phyloP scores from a whole-genome alignment of 2,888 invertebrate species.

The Temnothorax ravouxi region DNA sequence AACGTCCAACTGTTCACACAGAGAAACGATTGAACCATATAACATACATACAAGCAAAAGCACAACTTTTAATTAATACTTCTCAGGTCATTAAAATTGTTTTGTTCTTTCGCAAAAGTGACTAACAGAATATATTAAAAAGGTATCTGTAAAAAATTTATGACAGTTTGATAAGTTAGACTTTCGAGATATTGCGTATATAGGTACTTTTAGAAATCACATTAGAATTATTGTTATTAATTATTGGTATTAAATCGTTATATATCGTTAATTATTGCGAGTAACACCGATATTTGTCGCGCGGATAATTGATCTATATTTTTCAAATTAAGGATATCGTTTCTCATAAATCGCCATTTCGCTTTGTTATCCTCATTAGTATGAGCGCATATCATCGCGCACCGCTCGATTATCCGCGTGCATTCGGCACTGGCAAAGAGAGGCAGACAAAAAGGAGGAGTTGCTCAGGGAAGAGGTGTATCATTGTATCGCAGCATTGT shows the following conservation, averaged over 20 bases:
- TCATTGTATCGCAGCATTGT: constrained; percentile 82
- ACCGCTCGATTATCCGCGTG: constrained; percentile 52
- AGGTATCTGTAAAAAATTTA: not conserved
- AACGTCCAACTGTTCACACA: not conserved
- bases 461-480: constrained; percentile 70
- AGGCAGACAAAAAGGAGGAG: constrained; percentile 59
- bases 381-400: constrained; percentile 56
- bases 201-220: not conserved
- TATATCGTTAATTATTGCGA: not conserved
- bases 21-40: not conserved
- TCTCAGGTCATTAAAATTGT: not conserved
- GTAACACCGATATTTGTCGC: not conserved
- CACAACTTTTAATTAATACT: not conserved
- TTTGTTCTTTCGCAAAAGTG: not conserved
- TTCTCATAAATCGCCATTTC: constrained; percentile 64
- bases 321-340: constrained; percentile 16
- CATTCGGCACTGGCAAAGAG: constrained; percentile 47
- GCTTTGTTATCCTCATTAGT: constrained; percentile 74
- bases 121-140: not conserved
- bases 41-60: not conserved
- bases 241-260: not conserved
- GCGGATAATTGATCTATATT: not conserved
- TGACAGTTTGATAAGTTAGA: not conserved
- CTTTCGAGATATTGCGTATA: not conserved
- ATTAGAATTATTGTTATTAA: not conserved